A percentile compares a stretch with the other conserved stretches of the same genome.
Evolutionary conservation across 2,113 vertebrate genomes (phyloP).

Genomic region (Acrocephalus kingi): DNA sequence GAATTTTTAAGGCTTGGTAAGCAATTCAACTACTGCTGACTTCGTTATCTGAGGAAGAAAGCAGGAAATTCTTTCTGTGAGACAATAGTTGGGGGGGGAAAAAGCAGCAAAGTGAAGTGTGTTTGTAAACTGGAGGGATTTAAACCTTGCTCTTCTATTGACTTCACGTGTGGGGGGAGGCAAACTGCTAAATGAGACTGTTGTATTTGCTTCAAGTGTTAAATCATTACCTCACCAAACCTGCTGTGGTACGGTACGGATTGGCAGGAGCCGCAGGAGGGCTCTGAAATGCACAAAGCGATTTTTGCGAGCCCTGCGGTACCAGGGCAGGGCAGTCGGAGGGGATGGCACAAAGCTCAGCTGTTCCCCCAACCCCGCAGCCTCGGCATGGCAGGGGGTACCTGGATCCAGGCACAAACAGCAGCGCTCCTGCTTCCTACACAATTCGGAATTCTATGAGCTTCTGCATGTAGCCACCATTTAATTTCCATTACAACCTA

Average conservation of each 20-base stretch:
- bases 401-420: neutral
- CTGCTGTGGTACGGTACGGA: neutral
- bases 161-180: neutral
- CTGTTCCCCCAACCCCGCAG: neutral
- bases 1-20: neutral
- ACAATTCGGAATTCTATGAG: neutral
- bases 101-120: rapidly evolving
- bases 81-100: rapidly evolving
- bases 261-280: neutral
- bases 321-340: neutral
- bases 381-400: rapidly evolving
- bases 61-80: neutral
- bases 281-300: rapidly evolving
- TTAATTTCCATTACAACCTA: neutral
- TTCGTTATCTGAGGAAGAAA: neutral
- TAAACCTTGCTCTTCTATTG: neutral
- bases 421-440: too few relatives aligned
- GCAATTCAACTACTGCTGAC: neutral
- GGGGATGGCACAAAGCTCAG: too few relatives aligned
- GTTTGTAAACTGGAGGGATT: neutral
- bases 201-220: neutral
- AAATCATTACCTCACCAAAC: neutral
- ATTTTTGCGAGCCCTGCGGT: rapidly evolving
- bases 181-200: neutral
- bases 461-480: neutral